Conservation (phyloP, 2,797 vertebrate genomes). For the Sarcophilus harrisii region DNA sequence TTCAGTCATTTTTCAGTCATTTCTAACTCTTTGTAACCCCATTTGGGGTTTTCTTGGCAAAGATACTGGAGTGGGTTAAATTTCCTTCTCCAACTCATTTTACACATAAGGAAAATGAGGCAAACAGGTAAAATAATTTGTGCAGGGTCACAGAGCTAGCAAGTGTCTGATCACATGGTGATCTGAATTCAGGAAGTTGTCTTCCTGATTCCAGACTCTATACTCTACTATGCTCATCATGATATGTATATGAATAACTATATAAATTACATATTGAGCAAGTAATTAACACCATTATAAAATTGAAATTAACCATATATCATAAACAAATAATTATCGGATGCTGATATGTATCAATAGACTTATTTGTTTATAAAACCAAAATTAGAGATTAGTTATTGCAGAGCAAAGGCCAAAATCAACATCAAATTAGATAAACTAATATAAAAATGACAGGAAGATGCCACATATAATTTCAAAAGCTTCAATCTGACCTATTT, state of each 20-base stretch:
- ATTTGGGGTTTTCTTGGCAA: not conserved
- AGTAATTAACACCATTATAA: not conserved
- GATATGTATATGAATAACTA: not conserved
- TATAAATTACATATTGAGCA: not conserved
- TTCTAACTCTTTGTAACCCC: not conserved
- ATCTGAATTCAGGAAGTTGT: not conserved
- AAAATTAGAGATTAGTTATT: not conserved
- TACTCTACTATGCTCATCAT: not conserved
- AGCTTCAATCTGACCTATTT: not conserved
- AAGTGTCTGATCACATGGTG: not conserved
- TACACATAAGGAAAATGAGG: not conserved
- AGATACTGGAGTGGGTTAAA: not conserved
- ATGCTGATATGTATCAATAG: not conserved
- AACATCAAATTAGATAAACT: not conserved
- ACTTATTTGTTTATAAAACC: not conserved
- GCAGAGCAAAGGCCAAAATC: not conserved
- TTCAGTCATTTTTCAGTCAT: not conserved
- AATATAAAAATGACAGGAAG: not conserved
- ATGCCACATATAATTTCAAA: not conserved
- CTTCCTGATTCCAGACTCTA: not conserved
- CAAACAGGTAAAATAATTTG: not conserved
- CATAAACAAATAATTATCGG: not conserved
- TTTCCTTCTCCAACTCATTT: not conserved
- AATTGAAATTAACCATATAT: not conserved
- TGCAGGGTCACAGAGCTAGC: not conserved